Percentiles rank a stretch among this genome's conserved stretches.
Conservation (phyloP, 2,113 vertebrate species). For the Trinectes maculatus region DNA sequence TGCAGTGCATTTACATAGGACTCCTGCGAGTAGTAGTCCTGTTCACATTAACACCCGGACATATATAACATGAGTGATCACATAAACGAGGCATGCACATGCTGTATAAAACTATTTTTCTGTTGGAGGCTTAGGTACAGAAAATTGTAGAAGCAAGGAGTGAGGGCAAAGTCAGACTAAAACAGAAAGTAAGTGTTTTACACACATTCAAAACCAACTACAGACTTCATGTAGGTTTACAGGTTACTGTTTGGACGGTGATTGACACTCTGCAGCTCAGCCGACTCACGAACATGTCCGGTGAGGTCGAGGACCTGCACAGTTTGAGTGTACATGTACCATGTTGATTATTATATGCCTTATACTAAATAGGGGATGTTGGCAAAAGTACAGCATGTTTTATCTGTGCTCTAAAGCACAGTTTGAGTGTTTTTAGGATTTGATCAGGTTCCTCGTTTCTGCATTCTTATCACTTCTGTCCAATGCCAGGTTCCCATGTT, state of each 20-base stretch:
- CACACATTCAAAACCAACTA: too few species aligned
- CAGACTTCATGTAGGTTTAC: background rate
- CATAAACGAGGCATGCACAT: too few species aligned
- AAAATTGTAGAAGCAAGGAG: too few species aligned
- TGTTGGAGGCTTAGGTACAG: too few species aligned
- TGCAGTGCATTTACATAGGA: too few species aligned
- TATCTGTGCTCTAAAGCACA: background rate
- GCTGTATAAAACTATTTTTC: too few species aligned
- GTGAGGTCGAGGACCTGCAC: slow-evolving; percentile 12
- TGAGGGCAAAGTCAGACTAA: too few species aligned
- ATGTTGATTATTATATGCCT: slow-evolving; percentile 3
- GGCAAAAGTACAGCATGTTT: slow-evolving; percentile 14
- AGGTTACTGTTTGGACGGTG: background rate
- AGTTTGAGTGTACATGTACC: background rate
- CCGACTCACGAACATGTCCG: background rate
- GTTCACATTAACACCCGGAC: too few species aligned
- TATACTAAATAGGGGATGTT: background rate
- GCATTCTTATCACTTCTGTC: slow-evolving; percentile 43
- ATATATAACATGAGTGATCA: too few species aligned
- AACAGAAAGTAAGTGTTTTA: too few species aligned
- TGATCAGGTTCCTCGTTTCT: background rate
- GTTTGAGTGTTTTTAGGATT: background rate
- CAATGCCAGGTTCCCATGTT: slow-evolving; percentile 5
- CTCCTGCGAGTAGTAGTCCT: too few species aligned
- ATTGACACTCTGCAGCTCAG: slow-evolving; percentile 11